Evolutionary conservation across 2,888 invertebrate species (phyloP).

Genomic region (Chrysolina haemoptera): DNA sequence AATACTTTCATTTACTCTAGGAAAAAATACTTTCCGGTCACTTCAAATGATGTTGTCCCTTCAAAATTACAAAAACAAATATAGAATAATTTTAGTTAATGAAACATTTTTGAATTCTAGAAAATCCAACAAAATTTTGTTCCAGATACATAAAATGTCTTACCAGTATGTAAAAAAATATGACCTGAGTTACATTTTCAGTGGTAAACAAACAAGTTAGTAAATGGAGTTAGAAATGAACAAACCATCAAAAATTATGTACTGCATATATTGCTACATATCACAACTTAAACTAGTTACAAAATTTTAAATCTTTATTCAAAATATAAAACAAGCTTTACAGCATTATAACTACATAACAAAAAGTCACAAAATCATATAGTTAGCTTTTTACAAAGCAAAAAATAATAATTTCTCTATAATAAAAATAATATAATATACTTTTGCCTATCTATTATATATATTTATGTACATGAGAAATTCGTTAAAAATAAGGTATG

Average conservation of each 20-base stretch:
- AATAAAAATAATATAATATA: slow-evolving; percentile 18
- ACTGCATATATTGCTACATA: slow-evolving; percentile 10
- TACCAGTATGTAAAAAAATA: too few relatives aligned
- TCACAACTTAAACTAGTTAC: slow-evolving; percentile 35
- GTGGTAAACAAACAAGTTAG: too few relatives aligned
- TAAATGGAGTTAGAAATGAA: neutral
- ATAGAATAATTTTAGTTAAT: too few relatives aligned
- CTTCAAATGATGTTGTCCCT: too few relatives aligned
- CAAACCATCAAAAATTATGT: neutral
- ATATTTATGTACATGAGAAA: slow-evolving; percentile 17
- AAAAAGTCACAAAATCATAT: slow-evolving; percentile 24
- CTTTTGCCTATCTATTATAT: slow-evolving; percentile 6
- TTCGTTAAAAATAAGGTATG: neutral
- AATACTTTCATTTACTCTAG: too few relatives aligned
- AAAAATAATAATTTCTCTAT: slow-evolving; percentile 23
- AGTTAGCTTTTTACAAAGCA: slow-evolving; percentile 22
- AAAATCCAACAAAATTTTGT: too few relatives aligned
- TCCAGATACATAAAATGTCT: too few relatives aligned
- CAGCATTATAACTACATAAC: slow-evolving; percentile 38
- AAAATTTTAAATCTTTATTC: slow-evolving; percentile 39
- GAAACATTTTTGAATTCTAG: too few relatives aligned
- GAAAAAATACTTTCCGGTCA: too few relatives aligned
- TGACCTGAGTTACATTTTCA: too few relatives aligned
- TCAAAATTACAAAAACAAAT: too few relatives aligned
- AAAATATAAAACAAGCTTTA: slow-evolving; percentile 44